Conservation (phyloP, 2,113 vertebrate species). For the Girardinichthys multiradiatus region DNA sequence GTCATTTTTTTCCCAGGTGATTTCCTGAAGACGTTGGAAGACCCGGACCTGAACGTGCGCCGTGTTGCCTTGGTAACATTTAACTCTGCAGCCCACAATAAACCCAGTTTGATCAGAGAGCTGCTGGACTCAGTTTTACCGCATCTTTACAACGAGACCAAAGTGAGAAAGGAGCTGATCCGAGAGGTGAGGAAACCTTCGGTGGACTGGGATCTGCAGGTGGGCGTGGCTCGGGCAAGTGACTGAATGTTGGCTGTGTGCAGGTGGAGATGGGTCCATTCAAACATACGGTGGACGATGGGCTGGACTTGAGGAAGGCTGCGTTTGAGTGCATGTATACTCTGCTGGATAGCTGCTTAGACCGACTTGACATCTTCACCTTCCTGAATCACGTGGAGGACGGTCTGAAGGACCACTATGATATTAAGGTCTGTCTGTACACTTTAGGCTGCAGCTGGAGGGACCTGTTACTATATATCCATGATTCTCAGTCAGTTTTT, state of each 20-base stretch:
- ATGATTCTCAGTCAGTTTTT: too few relatives aligned
- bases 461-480: too few relatives aligned
- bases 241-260: neutral
- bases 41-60: conserved; percentile 97
- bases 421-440: conserved; percentile 89
- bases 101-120: conserved; percentile 96
- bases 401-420: conserved; percentile 98
- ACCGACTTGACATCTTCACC: conserved; percentile 98
- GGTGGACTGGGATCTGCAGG: neutral
- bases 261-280: conserved; percentile 99
- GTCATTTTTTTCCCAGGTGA: conserved; percentile 82
- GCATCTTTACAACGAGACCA: conserved; percentile 98
- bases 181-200: conserved; percentile 84
- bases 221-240: neutral
- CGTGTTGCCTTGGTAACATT: conserved; percentile 97
- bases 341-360: conserved; percentile 96
- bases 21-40: conserved; percentile 97
- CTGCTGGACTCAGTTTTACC: conserved; percentile 96
- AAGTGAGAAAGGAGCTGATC: conserved; percentile 98
- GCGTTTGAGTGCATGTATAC: conserved; percentile 99
- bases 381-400: conserved; percentile 99
- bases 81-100: conserved; percentile 98
- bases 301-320: conserved; percentile 95
- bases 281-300: conserved; percentile 98
- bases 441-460: neutral